Base-by-base conservation (phyloP, 2,797 vertebrate species). In the Huso huso region DNA sequence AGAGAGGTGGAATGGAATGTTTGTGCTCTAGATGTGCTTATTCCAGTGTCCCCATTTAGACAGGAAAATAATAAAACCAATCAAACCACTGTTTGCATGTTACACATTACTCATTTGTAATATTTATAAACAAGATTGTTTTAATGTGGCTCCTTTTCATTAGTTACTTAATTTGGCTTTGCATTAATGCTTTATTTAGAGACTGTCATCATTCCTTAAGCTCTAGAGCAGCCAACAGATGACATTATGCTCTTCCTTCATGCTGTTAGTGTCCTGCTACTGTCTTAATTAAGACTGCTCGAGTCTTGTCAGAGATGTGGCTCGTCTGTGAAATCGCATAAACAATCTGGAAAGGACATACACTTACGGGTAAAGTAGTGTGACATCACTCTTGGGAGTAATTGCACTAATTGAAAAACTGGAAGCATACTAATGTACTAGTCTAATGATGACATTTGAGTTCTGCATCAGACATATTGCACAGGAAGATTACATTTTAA, bases 81-180 rank as follows among this genome's bases (percentile, higher is more conserved):
- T 37, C 37, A 37, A 37, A 37, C 37, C 37, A 37, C 37, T 37
- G 37, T 37, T 37, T 37, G 37, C 37, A 58, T 65, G 9, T 37
- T 48, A 23, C 55, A 58, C n/a, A 66, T 58, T 69, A 66, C 65
- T 77, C 58, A 73, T 75, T 71, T 69, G 66, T 70, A 62, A 57
- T 67, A 62, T 72, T 53, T 72, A 49, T 18, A 71, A 68, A 64
- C 65, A 70, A 23, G 66, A 48, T 62, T 61, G 66, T 62, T 68
- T 62, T 62, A 37, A 51, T 60, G 51, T 15, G 52, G 60, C 62
- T 68, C 66, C 53, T 62, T 59, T 68, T 60, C 66, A 62, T 68
- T 68, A 68, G 62, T 68, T 49, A 68, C 66, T 59, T 62, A 68
- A 68, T 68, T 68, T 37, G 66, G 11, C 52, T 68, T 62, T 48